Conservation (phyloP, 2,888 invertebrate genomes). For the Asteroscopus sphinx region DNA sequence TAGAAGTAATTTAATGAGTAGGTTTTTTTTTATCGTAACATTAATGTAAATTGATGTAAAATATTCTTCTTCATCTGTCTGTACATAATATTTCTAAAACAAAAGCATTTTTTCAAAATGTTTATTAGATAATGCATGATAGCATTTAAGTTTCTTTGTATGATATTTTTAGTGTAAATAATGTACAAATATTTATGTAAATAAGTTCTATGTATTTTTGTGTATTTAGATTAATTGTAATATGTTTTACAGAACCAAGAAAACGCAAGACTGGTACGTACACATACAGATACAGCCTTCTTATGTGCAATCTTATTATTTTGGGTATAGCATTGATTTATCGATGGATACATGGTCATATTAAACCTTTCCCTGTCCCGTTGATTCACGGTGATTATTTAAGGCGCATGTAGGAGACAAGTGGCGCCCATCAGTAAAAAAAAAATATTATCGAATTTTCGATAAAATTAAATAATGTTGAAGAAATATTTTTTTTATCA, state of each 20-base stretch:
- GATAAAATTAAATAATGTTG: too few species aligned
- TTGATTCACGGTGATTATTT: too few species aligned
- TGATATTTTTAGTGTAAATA: slow-evolving; percentile 12
- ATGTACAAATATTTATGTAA: slow-evolving; percentile 25
- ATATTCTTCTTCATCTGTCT: neutral
- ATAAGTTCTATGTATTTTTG: slow-evolving; percentile 17
- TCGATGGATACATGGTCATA: slow-evolving; percentile 24
- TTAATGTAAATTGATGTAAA: slow-evolving; percentile 17
- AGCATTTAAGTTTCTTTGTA: slow-evolving; percentile 16
- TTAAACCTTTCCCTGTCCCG: too few species aligned
- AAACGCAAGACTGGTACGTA: slow-evolving; percentile 77
- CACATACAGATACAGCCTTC: slow-evolving; percentile 52
- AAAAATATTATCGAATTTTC: too few species aligned
- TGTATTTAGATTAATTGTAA: slow-evolving; percentile 52
- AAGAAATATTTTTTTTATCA: too few species aligned
- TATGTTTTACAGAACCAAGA: slow-evolving; percentile 74
- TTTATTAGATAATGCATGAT: slow-evolving; percentile 36
- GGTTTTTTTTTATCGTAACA: neutral
- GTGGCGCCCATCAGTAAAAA: too few species aligned
- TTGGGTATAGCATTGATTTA: slow-evolving; percentile 39
- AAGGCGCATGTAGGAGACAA: too few species aligned
- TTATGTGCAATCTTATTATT: slow-evolving; percentile 31
- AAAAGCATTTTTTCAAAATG: neutral
- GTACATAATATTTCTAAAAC: slow-evolving; percentile 11
- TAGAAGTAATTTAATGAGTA: neutral